Percentiles rank a stretch among this genome's conserved stretches.
Evolutionary conservation across 2,888 invertebrate species (phyloP).

Genomic region (Diaperis boleti): DNA sequence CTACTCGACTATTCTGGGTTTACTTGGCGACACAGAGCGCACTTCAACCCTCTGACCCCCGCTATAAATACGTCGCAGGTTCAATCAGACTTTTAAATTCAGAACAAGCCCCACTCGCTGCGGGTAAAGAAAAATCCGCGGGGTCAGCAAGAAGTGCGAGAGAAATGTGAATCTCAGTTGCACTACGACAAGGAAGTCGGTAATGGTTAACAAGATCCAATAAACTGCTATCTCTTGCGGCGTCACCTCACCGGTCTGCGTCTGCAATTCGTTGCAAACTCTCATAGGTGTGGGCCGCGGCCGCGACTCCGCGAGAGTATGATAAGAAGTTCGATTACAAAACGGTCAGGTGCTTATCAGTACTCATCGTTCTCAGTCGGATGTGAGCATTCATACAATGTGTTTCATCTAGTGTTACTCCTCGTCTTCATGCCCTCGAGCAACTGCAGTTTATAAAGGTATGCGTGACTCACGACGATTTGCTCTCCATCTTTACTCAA

Average conservation of each 20-base stretch:
- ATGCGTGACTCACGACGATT: conserved; percentile 40
- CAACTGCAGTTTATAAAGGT: conserved; percentile 33
- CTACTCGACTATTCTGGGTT: no score
- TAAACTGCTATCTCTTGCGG: conserved; percentile 26
- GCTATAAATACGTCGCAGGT: no score
- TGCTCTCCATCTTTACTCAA: conserved; percentile 37
- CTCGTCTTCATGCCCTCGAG: conserved; percentile 26
- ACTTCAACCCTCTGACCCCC: no score
- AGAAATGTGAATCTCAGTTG: conserved; percentile 19
- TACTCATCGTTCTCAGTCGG: neutral
- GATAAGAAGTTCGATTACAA: conserved; percentile 22
- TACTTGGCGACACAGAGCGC: no score
- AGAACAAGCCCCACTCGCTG: conserved; percentile 1
- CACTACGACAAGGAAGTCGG: conserved; percentile 28
- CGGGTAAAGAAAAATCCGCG: neutral
- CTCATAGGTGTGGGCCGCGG: conserved; percentile 20
- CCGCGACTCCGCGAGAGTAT: no score
- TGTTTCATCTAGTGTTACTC: conserved; percentile 17
- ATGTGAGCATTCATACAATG: neutral
- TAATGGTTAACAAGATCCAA: conserved; percentile 24
- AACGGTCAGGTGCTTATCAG: conserved; percentile 33
- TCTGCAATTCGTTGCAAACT: conserved; percentile 9
- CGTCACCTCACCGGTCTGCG: conserved; percentile 5
- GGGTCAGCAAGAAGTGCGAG: neutral
- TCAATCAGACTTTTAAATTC: conserved; percentile 1